Evolutionary conservation across 2,888 invertebrate species (phyloP), one percentile per base, ranked within the genome.

Genomic region (Mythimna loreyi): DNA sequence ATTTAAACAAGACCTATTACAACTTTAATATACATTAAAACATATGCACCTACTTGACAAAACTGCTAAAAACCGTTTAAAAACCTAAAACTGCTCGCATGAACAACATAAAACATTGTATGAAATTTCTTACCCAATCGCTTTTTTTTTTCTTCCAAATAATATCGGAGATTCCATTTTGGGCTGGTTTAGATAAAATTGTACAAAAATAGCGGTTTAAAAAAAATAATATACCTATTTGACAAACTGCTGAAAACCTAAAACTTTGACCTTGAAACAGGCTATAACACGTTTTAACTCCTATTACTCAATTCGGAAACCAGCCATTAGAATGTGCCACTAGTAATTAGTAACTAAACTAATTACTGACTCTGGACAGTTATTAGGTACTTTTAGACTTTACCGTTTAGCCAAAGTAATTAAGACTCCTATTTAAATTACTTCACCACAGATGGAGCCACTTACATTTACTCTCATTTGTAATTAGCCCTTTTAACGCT

Each of bases 331-430:
- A 36, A 21, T 16, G 19, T 8, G 28, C 23, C 7, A 23, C 23
- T 13, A 28, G 7, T 55, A 52, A 72, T 74, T 58, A 53, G 11
- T 25, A 8, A 3, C n/a, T 40, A 53, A 36, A 57, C 43, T 28
- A 68, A 68, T 56, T 19, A 67, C 28, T 30, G 49, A n/a, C 13
- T 16, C 5, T 4, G 13, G 28, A 49, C n/a, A 59, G 33, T 33
- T 59, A 43, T 50, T 23, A 36, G n/a, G 2, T 13, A 36, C 3
- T 60, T 55, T 9, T 36, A 33, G 28, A 53, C 16, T 59, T 72
- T 49, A 21, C 1, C 25, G 33, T 58, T 47, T 16, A 23, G 19
- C 13, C 16, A 5, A 47, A 43, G 53, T 49, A 55, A 53, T 69
- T 28, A 52, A 47, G 7, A 47, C 28, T 49, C 5, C 16, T 45